A percentile compares a stretch with the other conserved stretches of the same genome.
Evolutionary conservation across 64 coral and sea anemone genomes (phyloP).

Genomic region (Stichodactyla mertensii): DNA sequence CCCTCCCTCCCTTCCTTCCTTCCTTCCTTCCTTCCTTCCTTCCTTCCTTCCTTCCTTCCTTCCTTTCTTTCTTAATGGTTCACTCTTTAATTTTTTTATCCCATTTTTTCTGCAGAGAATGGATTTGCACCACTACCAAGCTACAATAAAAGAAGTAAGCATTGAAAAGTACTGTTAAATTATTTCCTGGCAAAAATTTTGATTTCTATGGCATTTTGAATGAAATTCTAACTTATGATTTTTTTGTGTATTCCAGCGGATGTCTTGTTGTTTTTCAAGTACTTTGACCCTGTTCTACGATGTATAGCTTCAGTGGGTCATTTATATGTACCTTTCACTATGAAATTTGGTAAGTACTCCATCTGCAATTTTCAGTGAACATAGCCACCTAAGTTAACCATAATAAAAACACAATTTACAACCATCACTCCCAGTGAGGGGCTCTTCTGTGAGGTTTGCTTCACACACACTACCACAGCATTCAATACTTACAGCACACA

Average conservation of each 20-base stretch:
- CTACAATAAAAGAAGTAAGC: slow-evolving; percentile 67
- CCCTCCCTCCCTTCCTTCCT: too few species aligned
- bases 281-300: slow-evolving; percentile 80
- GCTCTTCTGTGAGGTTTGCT: too few species aligned
- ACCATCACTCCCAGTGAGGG: too few species aligned
- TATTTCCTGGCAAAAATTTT: neutral
- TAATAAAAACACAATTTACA: too few species aligned
- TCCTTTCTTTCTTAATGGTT: neutral
- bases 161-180: neutral
- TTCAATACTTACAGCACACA: too few species aligned
- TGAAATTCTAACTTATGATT: neutral
- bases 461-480: too few species aligned
- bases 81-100: neutral
- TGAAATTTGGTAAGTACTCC: slow-evolving; percentile 71
- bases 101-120: slow-evolving; percentile 23
- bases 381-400: too few species aligned
- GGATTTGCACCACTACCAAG: slow-evolving; percentile 50
- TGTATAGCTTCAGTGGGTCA: slow-evolving; percentile 72
- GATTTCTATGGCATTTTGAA: neutral
- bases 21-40: too few species aligned
- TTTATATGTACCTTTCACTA: slow-evolving; percentile 61
- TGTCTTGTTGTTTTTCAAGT: slow-evolving; percentile 95
- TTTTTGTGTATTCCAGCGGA: slow-evolving; percentile 45
- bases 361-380: too few species aligned
- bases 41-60: too few species aligned